Conservation (phyloP, 92 coral and sea anemone genomes). For the Chrysogorgia sp. region DNA sequence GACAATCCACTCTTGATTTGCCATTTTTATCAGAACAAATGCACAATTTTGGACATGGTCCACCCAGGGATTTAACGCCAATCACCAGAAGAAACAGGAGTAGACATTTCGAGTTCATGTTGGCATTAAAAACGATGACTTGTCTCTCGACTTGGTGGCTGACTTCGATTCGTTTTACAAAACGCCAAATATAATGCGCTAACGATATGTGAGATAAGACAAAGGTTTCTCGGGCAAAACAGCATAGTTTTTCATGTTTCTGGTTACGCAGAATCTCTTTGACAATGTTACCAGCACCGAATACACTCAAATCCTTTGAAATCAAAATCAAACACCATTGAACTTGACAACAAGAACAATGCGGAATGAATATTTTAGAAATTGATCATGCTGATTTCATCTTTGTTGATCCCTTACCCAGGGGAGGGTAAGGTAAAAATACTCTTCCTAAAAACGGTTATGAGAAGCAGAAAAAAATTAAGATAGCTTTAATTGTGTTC, state of each 20-base stretch:
- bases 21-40: not conserved
- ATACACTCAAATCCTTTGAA: not conserved
- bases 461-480: not conserved
- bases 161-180: not conserved
- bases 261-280: not conserved
- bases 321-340: not conserved
- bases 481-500: no score
- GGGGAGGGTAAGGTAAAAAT: not conserved
- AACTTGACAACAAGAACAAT: not conserved
- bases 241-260: not conserved
- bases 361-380: not conserved
- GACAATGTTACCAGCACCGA: not conserved
- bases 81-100: conserved; percentile 13
- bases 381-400: not conserved
- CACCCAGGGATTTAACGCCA: not conserved
- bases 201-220: not conserved
- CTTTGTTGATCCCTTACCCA: not conserved
- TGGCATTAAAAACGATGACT: conserved; percentile 22
- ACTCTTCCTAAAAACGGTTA: not conserved
- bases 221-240: not conserved
- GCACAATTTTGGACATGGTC: conserved; percentile 4
- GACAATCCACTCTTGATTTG: conserved; percentile 18
- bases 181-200: not conserved
- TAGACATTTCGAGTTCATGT: not conserved
- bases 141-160: not conserved